phyloP scores from a whole-genome alignment of 2,113 vertebrate genomes.

The Semnopithecus entellus region DNA sequence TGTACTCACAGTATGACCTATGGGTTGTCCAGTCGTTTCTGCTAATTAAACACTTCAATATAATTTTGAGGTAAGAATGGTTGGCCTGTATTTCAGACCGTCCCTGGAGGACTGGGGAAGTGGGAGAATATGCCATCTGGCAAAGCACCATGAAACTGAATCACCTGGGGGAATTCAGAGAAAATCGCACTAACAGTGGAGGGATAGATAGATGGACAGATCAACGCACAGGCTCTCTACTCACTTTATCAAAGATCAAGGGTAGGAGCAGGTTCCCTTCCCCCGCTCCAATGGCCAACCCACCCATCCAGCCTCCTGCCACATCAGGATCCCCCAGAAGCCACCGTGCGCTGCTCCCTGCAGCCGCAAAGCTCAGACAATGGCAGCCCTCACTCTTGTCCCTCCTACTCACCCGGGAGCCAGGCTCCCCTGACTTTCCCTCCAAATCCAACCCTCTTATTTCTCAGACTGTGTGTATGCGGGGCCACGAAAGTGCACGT shows the following conservation, averaged over 20 bases:
- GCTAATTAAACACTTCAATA: slow-evolving; percentile 75
- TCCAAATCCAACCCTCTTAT: slow-evolving; percentile 27
- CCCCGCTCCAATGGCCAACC: too few species aligned
- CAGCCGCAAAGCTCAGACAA: neutral
- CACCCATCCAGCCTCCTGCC: neutral
- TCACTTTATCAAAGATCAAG: neutral
- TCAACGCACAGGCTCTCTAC: neutral
- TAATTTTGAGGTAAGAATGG: slow-evolving; percentile 70
- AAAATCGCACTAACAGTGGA: neutral
- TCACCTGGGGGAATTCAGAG: neutral
- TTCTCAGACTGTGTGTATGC: slow-evolving; percentile 55
- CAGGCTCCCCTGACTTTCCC: neutral
- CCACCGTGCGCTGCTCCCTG: accelerated
- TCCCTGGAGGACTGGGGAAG: slow-evolving; percentile 13
- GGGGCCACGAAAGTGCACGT: neutral
- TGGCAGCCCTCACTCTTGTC: neutral
- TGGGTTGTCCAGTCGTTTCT: slow-evolving; percentile 62
- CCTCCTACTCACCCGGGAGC: neutral
- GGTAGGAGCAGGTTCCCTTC: neutral
- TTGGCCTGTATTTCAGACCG: slow-evolving; percentile 63
- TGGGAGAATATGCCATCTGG: slow-evolving; percentile 56
- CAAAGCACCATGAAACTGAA: slow-evolving; percentile 39
- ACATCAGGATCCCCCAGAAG: neutral
- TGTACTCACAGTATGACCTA: neutral
- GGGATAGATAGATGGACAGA: neutral